These are phyloP conservation scores for Drusus annulatus DNA, from an alignment of 1,140 invertebrate species.

Conservation along the genomic window DNA sequence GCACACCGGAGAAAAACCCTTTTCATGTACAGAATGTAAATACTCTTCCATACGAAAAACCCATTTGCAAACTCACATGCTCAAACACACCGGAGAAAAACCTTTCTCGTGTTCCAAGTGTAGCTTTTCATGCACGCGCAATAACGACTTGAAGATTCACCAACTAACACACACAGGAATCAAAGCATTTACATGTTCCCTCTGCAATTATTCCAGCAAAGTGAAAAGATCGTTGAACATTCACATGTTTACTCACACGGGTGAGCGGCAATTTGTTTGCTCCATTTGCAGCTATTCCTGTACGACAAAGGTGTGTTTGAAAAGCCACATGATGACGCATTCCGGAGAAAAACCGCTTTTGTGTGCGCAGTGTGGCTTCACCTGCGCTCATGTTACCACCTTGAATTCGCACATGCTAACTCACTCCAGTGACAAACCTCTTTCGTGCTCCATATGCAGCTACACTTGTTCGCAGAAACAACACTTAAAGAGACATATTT, in stretches of 20 bases:
- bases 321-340: constrained; percentile 10
- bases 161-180: background rate
- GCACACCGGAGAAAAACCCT: constrained; percentile 1
- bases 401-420: constrained; percentile 2
- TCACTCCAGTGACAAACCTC: background rate
- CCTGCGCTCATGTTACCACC: background rate
- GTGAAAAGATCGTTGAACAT: background rate
- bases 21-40: background rate
- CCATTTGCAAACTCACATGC: constrained; percentile 1
- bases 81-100: constrained; percentile 13
- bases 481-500: constrained; percentile 10
- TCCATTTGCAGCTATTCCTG: background rate
- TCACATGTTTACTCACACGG: background rate
- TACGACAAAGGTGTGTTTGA: background rate
- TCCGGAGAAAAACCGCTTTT: constrained; percentile 23
- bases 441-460: background rate
- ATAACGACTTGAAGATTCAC: background rate
- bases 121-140: background rate
- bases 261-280: background rate
- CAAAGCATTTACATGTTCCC: background rate
- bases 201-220: background rate
- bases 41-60: background rate
- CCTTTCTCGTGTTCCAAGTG: constrained; percentile 15
- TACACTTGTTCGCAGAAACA: background rate
- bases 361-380: constrained; percentile 10